Base-by-base conservation (phyloP, 2,888 invertebrate species). In the Calephelis perditalis region DNA sequence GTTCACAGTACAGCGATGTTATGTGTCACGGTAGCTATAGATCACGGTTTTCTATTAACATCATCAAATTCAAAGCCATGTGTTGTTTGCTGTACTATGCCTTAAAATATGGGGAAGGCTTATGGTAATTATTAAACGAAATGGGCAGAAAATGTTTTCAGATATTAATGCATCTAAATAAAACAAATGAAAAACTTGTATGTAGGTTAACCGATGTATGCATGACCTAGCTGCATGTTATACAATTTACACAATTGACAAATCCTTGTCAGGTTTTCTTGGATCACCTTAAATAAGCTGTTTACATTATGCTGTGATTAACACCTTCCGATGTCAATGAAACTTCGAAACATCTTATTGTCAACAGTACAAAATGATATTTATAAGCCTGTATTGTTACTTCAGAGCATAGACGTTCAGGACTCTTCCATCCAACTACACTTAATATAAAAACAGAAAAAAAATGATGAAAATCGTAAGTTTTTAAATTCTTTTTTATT, bases 381-480 rank as follows among this genome's bases (percentile, higher is more conserved):
- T 90, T 89, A 89, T 84, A 88, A 26, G 78, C 82, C 68, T 73
- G 74, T 71, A 66, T 73, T 71, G 75, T 68, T 67, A 67, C 74
- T 77, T 74, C 73, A 70, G 71, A 73, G 73, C 73, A 82, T 81
- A 88, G 80, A 82, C 81, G 80, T 79, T 78, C 80, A 75, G 84
- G 79, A 78, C 65, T 79, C 78, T 73, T 80, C 72, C 71, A 72
- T 65, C 74, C 61, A 78, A 65, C 71, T 74, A 81, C 79, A 86
- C 75, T 75, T 69, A 67, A 68, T 66, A 63, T 52, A 57, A 58
- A 60, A 65, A n/a, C n/a, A 63, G 36, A 62, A 62, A 62, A 71
- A 82, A 81, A 72, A 90, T 88, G 86, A 80, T 87, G 81, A 89
- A 86, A 76, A 81, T 86, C 67, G 89, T 90, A 76, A 89, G 88